phyloP scores from a whole-genome alignment of 2,888 invertebrate genomes.

The Drosophila mercatorum region DNA sequence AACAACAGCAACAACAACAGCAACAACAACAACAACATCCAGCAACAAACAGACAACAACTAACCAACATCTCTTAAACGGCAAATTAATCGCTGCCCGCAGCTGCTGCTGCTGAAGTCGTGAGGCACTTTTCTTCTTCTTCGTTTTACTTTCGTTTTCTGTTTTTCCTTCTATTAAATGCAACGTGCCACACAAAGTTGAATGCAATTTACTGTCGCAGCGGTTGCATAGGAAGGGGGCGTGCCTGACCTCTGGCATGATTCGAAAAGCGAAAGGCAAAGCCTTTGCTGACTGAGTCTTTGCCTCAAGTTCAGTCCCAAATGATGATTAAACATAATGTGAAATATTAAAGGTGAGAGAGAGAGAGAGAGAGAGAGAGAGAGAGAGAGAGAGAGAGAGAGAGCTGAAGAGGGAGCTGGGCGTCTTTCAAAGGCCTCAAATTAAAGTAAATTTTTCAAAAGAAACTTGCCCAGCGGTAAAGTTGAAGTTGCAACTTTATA shows the following conservation, averaged over 20 bases:
- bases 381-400: background rate
- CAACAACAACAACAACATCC: conserved; percentile 30
- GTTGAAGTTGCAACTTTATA: no score
- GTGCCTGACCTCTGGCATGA: conserved; percentile 64
- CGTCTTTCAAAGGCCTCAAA: background rate
- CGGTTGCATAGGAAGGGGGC: conserved; percentile 14
- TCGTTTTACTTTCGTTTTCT: conserved; percentile 53
- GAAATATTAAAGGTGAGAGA: background rate
- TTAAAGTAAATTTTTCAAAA: background rate
- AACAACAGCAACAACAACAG: conserved; percentile 21
- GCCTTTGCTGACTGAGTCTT: background rate
- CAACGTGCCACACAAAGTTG: conserved; percentile 43
- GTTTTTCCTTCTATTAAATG: conserved; percentile 46
- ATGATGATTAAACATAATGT: conserved; percentile 18
- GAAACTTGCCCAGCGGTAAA: background rate
- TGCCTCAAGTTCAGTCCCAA: conserved; percentile 56
- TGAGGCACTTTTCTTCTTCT: conserved; percentile 53
- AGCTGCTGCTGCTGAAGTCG: conserved; percentile 42
- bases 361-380: background rate
- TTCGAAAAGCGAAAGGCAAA: conserved; percentile 71
- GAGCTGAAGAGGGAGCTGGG: background rate
- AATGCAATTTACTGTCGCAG: conserved; percentile 54
- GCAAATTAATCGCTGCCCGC: conserved; percentile 56
- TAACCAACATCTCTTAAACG: conserved; percentile 46
- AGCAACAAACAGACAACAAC: conserved; percentile 26